Percentiles rank a stretch among this genome's conserved stretches.
phyloP scores from a whole-genome alignment of 2,113 vertebrate genomes.

The Okapia johnstoni region DNA sequence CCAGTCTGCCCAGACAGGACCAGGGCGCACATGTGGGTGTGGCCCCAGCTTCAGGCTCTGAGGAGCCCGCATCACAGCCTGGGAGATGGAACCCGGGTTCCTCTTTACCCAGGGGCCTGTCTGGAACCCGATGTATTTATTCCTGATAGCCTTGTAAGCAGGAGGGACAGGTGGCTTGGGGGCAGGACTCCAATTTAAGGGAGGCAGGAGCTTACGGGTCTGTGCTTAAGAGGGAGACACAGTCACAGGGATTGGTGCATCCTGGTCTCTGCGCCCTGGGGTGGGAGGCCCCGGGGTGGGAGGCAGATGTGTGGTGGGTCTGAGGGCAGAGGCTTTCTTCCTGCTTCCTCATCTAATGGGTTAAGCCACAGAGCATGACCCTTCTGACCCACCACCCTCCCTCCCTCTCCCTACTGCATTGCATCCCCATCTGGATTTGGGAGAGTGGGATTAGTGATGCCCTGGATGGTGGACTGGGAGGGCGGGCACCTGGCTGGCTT shows the following conservation, averaged over 20 bases:
- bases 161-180: too few species aligned
- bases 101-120: accelerated
- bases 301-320: neutral
- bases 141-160: neutral
- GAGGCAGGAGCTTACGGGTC: accelerated
- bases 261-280: neutral
- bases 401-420: accelerated
- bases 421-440: accelerated
- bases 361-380: accelerated
- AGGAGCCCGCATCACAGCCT: too few species aligned
- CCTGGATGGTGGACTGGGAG: neutral
- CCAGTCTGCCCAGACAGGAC: too few species aligned
- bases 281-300: neutral
- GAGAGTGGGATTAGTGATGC: accelerated
- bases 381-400: neutral
- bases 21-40: accelerated
- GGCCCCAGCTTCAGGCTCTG: neutral
- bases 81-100: accelerated
- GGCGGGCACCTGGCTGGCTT: neutral
- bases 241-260: accelerated
- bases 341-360: neutral
- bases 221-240: neutral
- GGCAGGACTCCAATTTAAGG: neutral
- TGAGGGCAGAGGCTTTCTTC: neutral
- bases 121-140: neutral